Evolutionary conservation across 30 jellyfish, hydroid and myxozoan species (phyloP).

Genomic region (Morbakka virulenta): DNA sequence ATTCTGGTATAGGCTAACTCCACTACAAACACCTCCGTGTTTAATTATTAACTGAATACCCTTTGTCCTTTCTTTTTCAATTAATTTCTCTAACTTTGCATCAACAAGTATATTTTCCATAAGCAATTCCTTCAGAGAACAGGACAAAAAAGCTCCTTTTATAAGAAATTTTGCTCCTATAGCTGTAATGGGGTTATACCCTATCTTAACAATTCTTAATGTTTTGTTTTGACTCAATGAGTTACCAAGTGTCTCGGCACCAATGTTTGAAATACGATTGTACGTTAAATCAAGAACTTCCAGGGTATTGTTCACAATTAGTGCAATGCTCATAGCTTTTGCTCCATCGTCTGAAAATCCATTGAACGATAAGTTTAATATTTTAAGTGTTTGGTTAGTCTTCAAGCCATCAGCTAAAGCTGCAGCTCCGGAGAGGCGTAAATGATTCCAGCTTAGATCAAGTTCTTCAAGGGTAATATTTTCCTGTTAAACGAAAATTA

Average conservation of each 20-base stretch:
- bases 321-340: slow-evolving; percentile 51
- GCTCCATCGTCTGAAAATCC: slow-evolving; percentile 81
- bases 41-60: slow-evolving; percentile 27
- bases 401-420: slow-evolving; percentile 57
- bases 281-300: slow-evolving; percentile 46
- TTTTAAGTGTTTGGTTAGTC: slow-evolving; percentile 39
- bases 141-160: slow-evolving; percentile 35
- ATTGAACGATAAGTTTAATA: slow-evolving; percentile 47
- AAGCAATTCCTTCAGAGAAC: slow-evolving; percentile 44
- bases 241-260: slow-evolving; percentile 53
- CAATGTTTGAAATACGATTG: slow-evolving; percentile 69
- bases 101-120: slow-evolving; percentile 60
- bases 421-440: slow-evolving; percentile 60
- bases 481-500: too few relatives aligned
- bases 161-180: slow-evolving; percentile 56
- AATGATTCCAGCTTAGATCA: slow-evolving; percentile 80
- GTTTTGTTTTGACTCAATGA: slow-evolving; percentile 59
- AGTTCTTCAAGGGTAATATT: slow-evolving; percentile 18
- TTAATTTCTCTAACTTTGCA: slow-evolving; percentile 7
- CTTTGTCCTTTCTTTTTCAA: slow-evolving; percentile 6
- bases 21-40: slow-evolving; percentile 13
- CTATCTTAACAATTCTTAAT: slow-evolving; percentile 43
- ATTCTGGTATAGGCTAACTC: slow-evolving; percentile 9
- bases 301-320: slow-evolving; percentile 47
- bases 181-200: slow-evolving; percentile 68